Evolutionary conservation across 1,140 invertebrate genomes (phyloP).

Genomic region (Sitophilus oryzae): DNA sequence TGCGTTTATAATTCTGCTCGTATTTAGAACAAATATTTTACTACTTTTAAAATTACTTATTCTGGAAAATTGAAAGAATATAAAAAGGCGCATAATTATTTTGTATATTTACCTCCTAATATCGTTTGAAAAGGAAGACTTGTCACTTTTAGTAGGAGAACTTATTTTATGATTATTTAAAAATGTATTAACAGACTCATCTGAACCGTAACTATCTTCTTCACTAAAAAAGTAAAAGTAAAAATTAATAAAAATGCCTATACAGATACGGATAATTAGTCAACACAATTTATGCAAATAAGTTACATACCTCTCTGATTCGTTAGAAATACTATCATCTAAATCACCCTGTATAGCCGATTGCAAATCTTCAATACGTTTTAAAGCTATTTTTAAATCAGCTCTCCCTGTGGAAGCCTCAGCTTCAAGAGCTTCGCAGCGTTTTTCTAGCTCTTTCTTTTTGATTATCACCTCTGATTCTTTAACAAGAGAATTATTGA

Average conservation of each 20-base stretch:
- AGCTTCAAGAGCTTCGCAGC: constrained; percentile 58
- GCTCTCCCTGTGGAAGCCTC: constrained; percentile 57
- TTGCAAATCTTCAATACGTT: constrained; percentile 78
- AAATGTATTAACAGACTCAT: constrained; percentile 55
- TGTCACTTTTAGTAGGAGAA: constrained; percentile 28
- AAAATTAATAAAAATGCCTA: not conserved
- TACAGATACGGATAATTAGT: not conserved
- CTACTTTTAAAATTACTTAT: no score
- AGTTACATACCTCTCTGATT: constrained; percentile 53
- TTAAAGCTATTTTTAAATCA: constrained; percentile 73
- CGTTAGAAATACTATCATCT: constrained; percentile 56
- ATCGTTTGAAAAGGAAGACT: constrained; percentile 27
- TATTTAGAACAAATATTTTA: no score
- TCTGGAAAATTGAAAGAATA: no score
- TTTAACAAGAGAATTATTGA: constrained; percentile 55
- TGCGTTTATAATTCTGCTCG: no score
- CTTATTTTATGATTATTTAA: constrained; percentile 52
- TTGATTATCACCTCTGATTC: constrained; percentile 68
- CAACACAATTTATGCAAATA: not conserved
- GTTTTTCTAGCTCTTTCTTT: constrained; percentile 63
- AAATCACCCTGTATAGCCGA: constrained; percentile 74
- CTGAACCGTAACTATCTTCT: constrained; percentile 55
- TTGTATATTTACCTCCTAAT: constrained; percentile 23
- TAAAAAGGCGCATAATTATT: no score
- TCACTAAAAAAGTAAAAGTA: constrained; percentile 43